These are phyloP conservation scores for Bombyx mandarina DNA, from an alignment of 1,140 invertebrate species.

Conservation along the genomic window DNA sequence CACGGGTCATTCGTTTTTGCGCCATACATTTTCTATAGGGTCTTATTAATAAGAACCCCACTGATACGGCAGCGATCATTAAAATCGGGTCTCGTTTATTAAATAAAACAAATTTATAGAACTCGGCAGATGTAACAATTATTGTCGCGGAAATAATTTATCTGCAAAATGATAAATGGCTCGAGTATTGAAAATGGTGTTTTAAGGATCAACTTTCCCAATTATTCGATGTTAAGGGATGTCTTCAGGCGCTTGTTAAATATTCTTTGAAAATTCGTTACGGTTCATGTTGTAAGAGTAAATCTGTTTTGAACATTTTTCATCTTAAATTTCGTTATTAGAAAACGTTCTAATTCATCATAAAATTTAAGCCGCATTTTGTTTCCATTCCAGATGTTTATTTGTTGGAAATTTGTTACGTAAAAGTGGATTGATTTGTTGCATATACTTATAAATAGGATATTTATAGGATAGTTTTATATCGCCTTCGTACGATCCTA, in stretches of 20 bases:
- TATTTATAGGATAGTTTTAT: too few species aligned
- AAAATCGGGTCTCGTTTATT: background rate
- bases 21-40: constrained; percentile 29
- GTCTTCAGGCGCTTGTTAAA: constrained; percentile 2
- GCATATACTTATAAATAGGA: too few species aligned
- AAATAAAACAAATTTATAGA: too few species aligned
- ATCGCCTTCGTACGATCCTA: too few species aligned
- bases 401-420: too few species aligned
- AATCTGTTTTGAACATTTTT: too few species aligned
- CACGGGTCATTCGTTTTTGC: constrained; percentile 41
- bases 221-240: constrained; percentile 4
- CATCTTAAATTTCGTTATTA: too few species aligned
- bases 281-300: too few species aligned
- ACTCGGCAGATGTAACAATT: constrained; percentile 1
- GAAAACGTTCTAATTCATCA: too few species aligned
- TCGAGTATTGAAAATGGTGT: constrained; percentile 2
- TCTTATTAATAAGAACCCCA: constrained; percentile 46
- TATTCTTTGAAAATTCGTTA: constrained; percentile 1
- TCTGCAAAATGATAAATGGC: constrained; percentile 4
- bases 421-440: too few species aligned
- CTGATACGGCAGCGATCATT: constrained; percentile 24
- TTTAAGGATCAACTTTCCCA: constrained; percentile 4
- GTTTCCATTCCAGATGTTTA: too few species aligned
- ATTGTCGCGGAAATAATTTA: constrained; percentile 3
- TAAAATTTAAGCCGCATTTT: too few species aligned